Evolutionary conservation across 2,797 vertebrate genomes (phyloP), one percentile per base, ranked within the genome.

Genomic region (Myotis findleyi): DNA sequence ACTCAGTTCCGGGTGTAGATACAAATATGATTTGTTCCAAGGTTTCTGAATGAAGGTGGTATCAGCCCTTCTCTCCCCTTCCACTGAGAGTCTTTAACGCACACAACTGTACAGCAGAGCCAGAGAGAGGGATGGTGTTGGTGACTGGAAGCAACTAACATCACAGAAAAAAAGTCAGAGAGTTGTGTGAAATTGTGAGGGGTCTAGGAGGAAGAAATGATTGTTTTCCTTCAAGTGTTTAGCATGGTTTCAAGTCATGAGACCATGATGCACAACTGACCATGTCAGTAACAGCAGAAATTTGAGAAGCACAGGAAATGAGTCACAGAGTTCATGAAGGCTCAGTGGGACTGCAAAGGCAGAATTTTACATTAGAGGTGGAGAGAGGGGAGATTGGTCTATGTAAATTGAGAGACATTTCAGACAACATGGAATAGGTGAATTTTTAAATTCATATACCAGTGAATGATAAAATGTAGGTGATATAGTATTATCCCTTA

Each of bases 111-210:
- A 3, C 5, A 38, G 25, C 27, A 88, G 27, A 13, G 51, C 7
- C 21, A 9, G 13, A 12, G 4, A 33, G 44, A 76, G 23, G 8
- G 20, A 10, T 3, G 12, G 13, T 16, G 10, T 5, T 1, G 16
- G 7, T 30, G 4, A 68, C 6, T 8, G 6, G 23, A 44, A 36
- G 18, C 21, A 79, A n/a, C 5, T 30, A 3, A 18, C 12, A 25
- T 16, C 25, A 12, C 14, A 49, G 27, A 11, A 49, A 71, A 71
- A 36, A 44, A 20, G 16, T 27, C 53, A 55, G 41, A 49, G 1
- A 14, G 3, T 0, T 1, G 2, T 75, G 27, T 36, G 6, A 38
- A 18, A 2, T 0, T 7, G 20, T 9, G 36, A 23, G 4, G 27
- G 2, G 13, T 6, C 4, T 27, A 16, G 4, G 13, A 91, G 73